Evolutionary conservation across 2,113 vertebrate species (phyloP).

Genomic region (Mus pahari): DNA sequence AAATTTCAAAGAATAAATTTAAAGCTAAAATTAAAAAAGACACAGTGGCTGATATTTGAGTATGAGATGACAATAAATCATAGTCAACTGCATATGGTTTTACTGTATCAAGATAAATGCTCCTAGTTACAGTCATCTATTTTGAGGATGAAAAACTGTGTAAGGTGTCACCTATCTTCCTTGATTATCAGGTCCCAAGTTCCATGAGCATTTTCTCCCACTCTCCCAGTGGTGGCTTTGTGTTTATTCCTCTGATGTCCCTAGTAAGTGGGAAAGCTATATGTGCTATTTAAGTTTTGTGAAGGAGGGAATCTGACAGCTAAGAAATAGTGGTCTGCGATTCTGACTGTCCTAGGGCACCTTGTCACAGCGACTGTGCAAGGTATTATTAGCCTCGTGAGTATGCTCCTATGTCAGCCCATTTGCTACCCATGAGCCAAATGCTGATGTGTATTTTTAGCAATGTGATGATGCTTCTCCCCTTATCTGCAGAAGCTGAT

Average conservation of each 20-base stretch:
- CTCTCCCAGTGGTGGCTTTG: background rate
- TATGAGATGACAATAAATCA: background rate
- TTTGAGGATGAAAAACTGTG: background rate
- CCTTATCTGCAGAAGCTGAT: constrained; percentile 16
- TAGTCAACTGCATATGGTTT: background rate
- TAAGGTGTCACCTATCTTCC: background rate
- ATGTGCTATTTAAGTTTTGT: background rate
- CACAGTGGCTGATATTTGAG: background rate
- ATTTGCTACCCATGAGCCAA: constrained; percentile 42
- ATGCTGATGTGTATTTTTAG: constrained; percentile 43
- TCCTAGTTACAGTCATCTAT: background rate
- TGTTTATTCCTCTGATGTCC: background rate
- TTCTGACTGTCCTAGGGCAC: background rate
- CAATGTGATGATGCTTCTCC: background rate
- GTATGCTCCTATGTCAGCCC: background rate
- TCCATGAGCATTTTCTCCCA: background rate
- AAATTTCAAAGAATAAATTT: background rate
- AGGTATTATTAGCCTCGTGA: constrained; percentile 39
- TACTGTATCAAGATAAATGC: background rate
- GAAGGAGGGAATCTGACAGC: background rate
- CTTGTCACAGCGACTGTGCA: background rate
- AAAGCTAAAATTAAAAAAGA: background rate
- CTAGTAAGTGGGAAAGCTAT: background rate
- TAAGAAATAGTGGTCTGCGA: background rate
- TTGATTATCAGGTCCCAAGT: background rate